Base-by-base conservation (phyloP, 2,113 vertebrate species). In the Oreochromis aureus region DNA sequence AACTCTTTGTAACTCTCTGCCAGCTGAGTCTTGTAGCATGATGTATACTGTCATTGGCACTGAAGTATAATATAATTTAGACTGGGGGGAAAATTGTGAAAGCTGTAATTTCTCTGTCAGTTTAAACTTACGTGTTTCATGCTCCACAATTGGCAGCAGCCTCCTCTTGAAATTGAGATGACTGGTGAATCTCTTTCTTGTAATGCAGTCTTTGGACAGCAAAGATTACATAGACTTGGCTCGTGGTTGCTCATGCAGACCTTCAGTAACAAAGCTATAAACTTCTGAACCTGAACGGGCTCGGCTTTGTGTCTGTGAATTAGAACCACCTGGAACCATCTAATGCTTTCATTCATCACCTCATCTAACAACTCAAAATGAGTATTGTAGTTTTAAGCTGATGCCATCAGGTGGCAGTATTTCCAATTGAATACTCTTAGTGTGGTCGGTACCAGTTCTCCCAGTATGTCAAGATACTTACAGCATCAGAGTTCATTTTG, bases 381-480 rank as follows among this genome's bases (percentile, higher is more conserved):
- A 34, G 2, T 3, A 7, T 51, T 44, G 92, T 73, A 86, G 66
- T 88, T 4, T 2, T 5, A 3, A 1, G 16, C 54, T 58, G 12
- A 32, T 13, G 7, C 87, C 96, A 91, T 36, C 6, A 92, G 95
- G 83, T 89, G 93, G 93, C 90, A 94, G 87, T 91, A 85, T 94
- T 94, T 91, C 83, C 89, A 83, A 34, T 9, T 46, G 10, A 59
- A 91, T 89, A 5, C 27, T 30, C 3, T 2, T 3, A 4, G 3
- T 19, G 24, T 39, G 6, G 55, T 0, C 44, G 4, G 9, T 0
- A 48, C 44, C 71, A 18, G 15, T 73, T 44, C 66, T 69, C 63
- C 36, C 36, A 41, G 63, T 69, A 15, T 69, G 36, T 69, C 5
- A 24, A 27, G n/a, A 73, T 73, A 46, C 0, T 0, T 69, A 2